These are phyloP conservation scores for Drosophila serrata DNA, from an alignment of 1,140 invertebrate species.

Conservation along the genomic window DNA sequence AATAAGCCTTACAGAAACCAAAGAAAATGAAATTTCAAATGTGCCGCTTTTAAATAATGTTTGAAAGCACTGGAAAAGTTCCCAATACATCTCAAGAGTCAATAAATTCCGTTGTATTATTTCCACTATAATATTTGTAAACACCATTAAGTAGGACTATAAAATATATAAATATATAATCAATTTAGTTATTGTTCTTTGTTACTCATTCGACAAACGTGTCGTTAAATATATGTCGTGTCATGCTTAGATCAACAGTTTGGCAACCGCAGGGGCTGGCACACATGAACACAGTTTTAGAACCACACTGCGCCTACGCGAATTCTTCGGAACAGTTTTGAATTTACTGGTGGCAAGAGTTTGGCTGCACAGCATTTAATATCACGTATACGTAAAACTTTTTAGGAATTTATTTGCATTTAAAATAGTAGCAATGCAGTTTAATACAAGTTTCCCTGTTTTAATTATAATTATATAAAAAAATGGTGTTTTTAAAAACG, in stretches of 20 bases:
- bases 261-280: slow-evolving; percentile 3
- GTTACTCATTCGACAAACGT: not conserved
- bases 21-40: not conserved
- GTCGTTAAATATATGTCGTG: slow-evolving; percentile 6
- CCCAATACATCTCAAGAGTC: not conserved
- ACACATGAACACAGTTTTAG: not conserved
- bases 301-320: slow-evolving; percentile 5
- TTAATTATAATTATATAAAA: not conserved
- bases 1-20: not conserved
- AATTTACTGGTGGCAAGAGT: slow-evolving; percentile 2
- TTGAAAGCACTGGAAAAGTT: not conserved
- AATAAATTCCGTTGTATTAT: too few relatives aligned
- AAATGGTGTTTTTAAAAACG: too few relatives aligned
- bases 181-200: slow-evolving; percentile 4
- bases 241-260: slow-evolving; percentile 38
- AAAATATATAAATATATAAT: not conserved
- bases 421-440: not conserved
- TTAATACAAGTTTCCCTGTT: not conserved
- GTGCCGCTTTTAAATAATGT: not conserved
- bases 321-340: slow-evolving; percentile 30
- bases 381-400: slow-evolving; percentile 1
- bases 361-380: slow-evolving; percentile 1
- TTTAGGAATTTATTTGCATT: not conserved
- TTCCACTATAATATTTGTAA: not conserved
- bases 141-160: not conserved